Conservation (phyloP, 2,888 invertebrate species). For the Agonopterix heracliana region DNA sequence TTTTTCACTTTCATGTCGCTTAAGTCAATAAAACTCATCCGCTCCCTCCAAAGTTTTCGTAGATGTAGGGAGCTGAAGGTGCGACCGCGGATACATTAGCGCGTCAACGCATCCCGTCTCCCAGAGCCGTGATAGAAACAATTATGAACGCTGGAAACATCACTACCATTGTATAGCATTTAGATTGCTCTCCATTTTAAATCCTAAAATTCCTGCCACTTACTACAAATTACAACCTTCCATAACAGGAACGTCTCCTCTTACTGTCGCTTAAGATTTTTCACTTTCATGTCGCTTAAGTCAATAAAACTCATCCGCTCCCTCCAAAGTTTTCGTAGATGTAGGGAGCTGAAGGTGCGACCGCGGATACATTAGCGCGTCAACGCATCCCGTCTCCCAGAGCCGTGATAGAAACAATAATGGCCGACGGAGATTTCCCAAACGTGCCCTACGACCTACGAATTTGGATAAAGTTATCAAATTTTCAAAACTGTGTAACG, state of each 20-base stretch:
- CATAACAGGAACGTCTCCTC: no score
- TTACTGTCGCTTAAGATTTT: no score
- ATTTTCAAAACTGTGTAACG: slow-evolving; percentile 72
- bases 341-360: slow-evolving; percentile 40
- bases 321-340: neutral
- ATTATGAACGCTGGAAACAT: no score
- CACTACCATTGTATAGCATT: no score
- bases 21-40: no score
- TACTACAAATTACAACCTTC: no score
- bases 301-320: no score
- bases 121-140: no score
- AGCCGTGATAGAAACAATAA: slow-evolving; percentile 61
- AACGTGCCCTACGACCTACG: slow-evolving; percentile 66
- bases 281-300: no score
- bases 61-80: slow-evolving; percentile 35
- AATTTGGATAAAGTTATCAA: slow-evolving; percentile 74
- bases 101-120: slow-evolving; percentile 43
- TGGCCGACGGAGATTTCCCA: slow-evolving; percentile 67
- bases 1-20: no score
- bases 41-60: neutral
- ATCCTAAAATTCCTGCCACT: no score
- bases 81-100: slow-evolving; percentile 55
- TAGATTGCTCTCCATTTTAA: no score
- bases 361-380: slow-evolving; percentile 58
- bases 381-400: slow-evolving; percentile 45